Base-by-base conservation (phyloP, 2,888 invertebrate genomes). In the Agriopis marginaria region DNA sequence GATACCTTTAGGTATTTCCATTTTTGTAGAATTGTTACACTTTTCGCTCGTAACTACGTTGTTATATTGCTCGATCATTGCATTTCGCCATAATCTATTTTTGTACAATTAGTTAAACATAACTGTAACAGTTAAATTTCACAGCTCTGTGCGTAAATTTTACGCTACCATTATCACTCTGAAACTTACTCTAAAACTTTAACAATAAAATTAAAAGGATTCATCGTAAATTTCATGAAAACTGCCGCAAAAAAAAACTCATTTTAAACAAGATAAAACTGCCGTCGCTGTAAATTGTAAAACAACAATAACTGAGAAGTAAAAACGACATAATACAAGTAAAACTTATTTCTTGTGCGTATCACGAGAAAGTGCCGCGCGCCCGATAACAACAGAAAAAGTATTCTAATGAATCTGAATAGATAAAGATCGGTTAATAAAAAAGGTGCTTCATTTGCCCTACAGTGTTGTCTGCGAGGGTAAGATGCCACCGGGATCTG, bases 401-500 rank as follows among this genome's bases (percentile, higher is more conserved):
- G 86, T 87, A 88, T 88, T 85, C 86, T 84, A 91, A 92, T 91
- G 87, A 91, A 91, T 91, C 87, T 82, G 66, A 79, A 76, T 79
- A 80, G 91, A 92, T 92, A 89, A 81, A 81, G 85, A 91, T 90
- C 89, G 87, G 72, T 72, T 79, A 81, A 81, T 80, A 82, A 82
- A 86, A 86, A 86, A 83, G 77, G 75, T 79, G 80, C 79, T 81
- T 84, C 83, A 82, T 84, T 81, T 79, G 71, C 76, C 75, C 78
- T 85, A 82, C 83, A 85, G 87, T 88, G 90, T 88, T 89, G 78
- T 73, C 71, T 67, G 84, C 83, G 82, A 83, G 79, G 80, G 81
- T 86, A 79, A 78, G 80, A 80, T 79, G 74, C 81, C 79, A 82
- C 58, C 51, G 11, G n/a, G 55, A 39, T 8, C 11, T 14, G 23